Evolutionary conservation across 1,140 invertebrate species (phyloP).

Genomic region (Sycobia sp.): DNA sequence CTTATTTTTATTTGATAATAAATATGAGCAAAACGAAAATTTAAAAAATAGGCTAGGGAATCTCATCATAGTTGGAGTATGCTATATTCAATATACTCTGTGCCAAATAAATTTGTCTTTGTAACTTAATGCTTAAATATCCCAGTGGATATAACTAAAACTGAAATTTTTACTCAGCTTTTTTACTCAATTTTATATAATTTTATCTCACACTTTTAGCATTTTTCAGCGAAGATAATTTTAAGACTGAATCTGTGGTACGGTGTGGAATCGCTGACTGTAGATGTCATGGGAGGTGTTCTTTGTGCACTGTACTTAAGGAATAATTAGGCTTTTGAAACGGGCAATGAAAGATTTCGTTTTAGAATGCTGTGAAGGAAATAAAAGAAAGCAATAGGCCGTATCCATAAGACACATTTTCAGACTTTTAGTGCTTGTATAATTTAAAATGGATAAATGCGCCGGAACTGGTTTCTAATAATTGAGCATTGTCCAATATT

Average conservation of each 20-base stretch:
- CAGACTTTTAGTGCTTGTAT: background rate
- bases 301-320: constrained; percentile 38
- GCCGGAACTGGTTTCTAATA: constrained; percentile 22
- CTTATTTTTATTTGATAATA: constrained; percentile 14
- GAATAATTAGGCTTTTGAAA: constrained; percentile 19
- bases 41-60: constrained; percentile 24
- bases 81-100: constrained; percentile 50
- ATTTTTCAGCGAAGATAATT: constrained; percentile 36
- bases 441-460: constrained; percentile 4
- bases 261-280: constrained; percentile 40
- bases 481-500: background rate
- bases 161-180: constrained; percentile 20
- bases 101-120: constrained; percentile 51
- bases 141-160: constrained; percentile 12
- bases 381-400: background rate
- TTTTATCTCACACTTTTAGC: constrained; percentile 8
- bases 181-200: constrained; percentile 15
- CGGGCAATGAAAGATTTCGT: constrained; percentile 17
- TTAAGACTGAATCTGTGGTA: constrained; percentile 46
- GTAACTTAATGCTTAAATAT: constrained; percentile 28
- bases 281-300: constrained; percentile 38
- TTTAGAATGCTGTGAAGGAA: background rate
- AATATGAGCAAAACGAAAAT: constrained; percentile 19
- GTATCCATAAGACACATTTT: constrained; percentile 11
- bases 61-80: constrained; percentile 46